Evolutionary conservation across 2,888 invertebrate species (phyloP).

Genomic region (Tenthredo distinguenda): DNA sequence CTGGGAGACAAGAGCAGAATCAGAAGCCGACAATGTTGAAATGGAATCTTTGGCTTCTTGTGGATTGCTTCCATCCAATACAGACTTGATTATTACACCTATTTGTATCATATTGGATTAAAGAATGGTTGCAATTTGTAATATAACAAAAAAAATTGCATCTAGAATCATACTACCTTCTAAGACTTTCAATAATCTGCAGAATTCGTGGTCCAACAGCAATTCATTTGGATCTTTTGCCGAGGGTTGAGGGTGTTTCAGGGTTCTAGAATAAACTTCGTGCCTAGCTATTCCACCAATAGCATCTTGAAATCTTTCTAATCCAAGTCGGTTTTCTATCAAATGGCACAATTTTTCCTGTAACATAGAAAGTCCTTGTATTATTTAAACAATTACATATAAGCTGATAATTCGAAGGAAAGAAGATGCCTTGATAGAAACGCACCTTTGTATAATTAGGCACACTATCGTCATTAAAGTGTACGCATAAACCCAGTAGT

Average conservation of each 20-base stretch:
- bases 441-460: slow-evolving; percentile 85
- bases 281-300: slow-evolving; percentile 92
- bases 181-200: slow-evolving; percentile 91
- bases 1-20: slow-evolving; percentile 81
- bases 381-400: neutral
- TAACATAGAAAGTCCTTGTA: slow-evolving; percentile 55
- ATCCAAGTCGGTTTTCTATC: slow-evolving; percentile 93
- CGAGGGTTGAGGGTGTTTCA: slow-evolving; percentile 95
- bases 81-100: slow-evolving; percentile 81
- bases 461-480: slow-evolving; percentile 92
- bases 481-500: slow-evolving; percentile 94
- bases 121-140: neutral
- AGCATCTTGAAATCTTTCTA: slow-evolving; percentile 92
- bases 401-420: neutral
- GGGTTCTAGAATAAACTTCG: slow-evolving; percentile 94
- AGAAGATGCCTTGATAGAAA: neutral
- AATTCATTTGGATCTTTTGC: slow-evolving; percentile 89
- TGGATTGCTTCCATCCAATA: slow-evolving; percentile 70
- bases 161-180: slow-evolving; percentile 80
- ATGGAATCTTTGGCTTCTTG: slow-evolving; percentile 65
- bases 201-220: slow-evolving; percentile 96
- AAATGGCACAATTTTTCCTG: slow-evolving; percentile 89
- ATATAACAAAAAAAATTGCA: neutral
- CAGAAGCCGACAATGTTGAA: slow-evolving; percentile 65
- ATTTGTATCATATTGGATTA: slow-evolving; percentile 56